These are phyloP conservation scores for Thysanoteuthis rhombus DNA, from an alignment of 2,888 invertebrate species.

Conservation along the genomic window DNA sequence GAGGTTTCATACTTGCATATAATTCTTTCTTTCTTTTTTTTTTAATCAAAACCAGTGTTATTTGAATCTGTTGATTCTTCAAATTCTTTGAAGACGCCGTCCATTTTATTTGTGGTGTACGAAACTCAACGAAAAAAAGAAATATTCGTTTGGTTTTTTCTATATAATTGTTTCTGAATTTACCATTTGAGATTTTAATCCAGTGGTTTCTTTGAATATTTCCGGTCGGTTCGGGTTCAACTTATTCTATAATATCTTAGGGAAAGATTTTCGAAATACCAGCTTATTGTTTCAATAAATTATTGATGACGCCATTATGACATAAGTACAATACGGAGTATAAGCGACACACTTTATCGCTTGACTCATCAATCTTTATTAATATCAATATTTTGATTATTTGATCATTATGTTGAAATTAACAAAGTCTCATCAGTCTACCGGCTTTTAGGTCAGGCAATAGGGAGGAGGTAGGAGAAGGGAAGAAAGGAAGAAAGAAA, in stretches of 20 bases:
- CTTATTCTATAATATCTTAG: neutral
- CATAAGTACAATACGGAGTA: neutral
- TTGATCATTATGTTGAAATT: neutral
- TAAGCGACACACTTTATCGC: neutral
- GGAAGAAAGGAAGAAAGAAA: neutral
- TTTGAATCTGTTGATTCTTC: no score
- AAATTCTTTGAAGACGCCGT: no score
- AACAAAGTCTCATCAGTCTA: neutral
- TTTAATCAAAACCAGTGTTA: no score
- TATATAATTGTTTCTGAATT: no score
- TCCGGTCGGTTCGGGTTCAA: no score
- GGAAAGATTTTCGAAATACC: neutral
- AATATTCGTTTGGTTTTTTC: no score
- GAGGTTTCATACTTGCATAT: no score
- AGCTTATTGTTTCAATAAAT: neutral
- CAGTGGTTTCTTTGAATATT: no score
- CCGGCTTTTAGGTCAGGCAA: neutral
- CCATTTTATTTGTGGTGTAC: no score
- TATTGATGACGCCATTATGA: neutral
- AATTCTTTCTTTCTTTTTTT: no score
- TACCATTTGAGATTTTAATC: no score
- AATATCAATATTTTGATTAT: slow-evolving; percentile 12
- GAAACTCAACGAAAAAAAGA: no score
- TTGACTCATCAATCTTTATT: neutral
- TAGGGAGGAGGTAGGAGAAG: neutral